Base-by-base conservation (phyloP, 2,888 invertebrate genomes). In the Cabera pusaria region DNA sequence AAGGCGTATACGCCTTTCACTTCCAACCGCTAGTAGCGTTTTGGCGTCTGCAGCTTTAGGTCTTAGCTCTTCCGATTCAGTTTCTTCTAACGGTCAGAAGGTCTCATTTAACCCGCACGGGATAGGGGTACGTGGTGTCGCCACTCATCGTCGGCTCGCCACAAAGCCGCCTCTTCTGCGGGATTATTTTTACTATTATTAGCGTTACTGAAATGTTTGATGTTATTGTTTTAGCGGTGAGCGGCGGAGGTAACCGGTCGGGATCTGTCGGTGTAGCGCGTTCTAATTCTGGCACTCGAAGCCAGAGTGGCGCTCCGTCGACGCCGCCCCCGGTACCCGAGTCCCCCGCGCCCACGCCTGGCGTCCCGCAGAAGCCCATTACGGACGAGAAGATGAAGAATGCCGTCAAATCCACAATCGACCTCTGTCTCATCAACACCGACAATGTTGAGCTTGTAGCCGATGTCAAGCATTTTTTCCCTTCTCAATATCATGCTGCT, bases 401-500 rank as follows among this genome's bases (percentile, higher is more conserved):
- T n/a, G 55, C 64, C 0, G 67, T 82, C 43, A 80, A 81, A 41
- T 66, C 71, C 1, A 67, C 72, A 43, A 66, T 86, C 16, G 74
- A 77, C 11, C 71, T 76, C 0, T 69, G 59, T 22, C 64, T 83
- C 31, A 67, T 78, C 26, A 82, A 78, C 33, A 59, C 59, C 0
- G 77, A 82, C 34, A 69, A 75, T 24, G 72, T 72, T 3, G 82
- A 83, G 47, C 53, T 83, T 39, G 68, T 69, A 0, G 47, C 56
- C 6, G 82, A 86, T 27, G 58, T 84, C 16, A 78, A 78, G 31
- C 67, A 70, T 8, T 48, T 67, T 0, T 78, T 76, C 56, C 55
- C 63, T 26, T 57, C 72, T 0, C 70, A 82, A 41, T 74, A 76
- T 35, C 84, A 87, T 42, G 77, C 81, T 6, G 78, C 72, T 14